Base-by-base conservation (phyloP, 92 coral and sea anemone genomes). In the Diadumene lineata region DNA sequence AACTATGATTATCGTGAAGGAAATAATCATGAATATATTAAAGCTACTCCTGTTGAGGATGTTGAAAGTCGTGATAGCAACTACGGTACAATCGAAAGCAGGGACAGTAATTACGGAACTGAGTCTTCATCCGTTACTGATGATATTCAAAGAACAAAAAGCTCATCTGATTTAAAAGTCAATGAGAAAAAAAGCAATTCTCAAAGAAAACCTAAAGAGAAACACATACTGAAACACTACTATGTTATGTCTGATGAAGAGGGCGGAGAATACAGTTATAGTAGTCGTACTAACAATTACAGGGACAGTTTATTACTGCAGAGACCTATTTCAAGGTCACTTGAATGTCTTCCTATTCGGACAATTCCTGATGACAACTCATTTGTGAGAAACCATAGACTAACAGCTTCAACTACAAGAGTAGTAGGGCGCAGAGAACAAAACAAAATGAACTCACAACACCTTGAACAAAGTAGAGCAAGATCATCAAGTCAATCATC, bases 41-140 rank as follows among this genome's bases (percentile, higher is more conserved):
- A 85, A 79, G 97, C 99, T 51, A 87, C 88, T 62, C 96, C 96
- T 23, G 93, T 96, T 19, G 97, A 87, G 76, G 98, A 94, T 72
- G 77, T 60, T 53, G 92, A 88, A 56, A 80, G 90, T 67, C 68
- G 64, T 51, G 97, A 91, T 73, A 91, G 97, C 48, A 87, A 91
- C 69, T 91, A 91, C 32, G 97, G 97, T 15, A 91, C 97, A 13
- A 89, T 89, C 44, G 99, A 92, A 60, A 92, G 98, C 69, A 83
- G 93, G 57, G 99, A 92, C 72, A 96, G 99, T 46, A 92, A 89
- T 80, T 96, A 92, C 26, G 92, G 97, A 29, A 96, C 99, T 4
- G 97, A 92, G 76, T 77, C 87, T 0, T 96, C 96, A 10, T 90
- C 92, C 48, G 75, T 80, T 21, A 76, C 69, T 21, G 96, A 90